These are phyloP conservation scores for Mizuhopecten yessoensis DNA, from an alignment of 1,140 invertebrate genomes.

Conservation along the genomic window DNA sequence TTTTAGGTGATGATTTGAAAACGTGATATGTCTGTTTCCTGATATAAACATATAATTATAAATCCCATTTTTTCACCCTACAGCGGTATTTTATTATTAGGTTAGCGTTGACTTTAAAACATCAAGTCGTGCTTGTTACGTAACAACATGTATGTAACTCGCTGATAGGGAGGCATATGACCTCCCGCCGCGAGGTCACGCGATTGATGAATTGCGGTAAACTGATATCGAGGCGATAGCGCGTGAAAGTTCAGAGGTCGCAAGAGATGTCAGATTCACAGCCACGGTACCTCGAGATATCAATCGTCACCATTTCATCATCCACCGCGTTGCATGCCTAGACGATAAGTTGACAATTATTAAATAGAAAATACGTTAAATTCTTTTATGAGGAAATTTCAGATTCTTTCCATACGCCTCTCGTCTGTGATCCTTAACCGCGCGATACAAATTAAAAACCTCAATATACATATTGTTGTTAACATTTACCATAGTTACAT, in stretches of 20 bases:
- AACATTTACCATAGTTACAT: no score
- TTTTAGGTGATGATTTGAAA: no score
- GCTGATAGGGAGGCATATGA: slow-evolving; percentile 24
- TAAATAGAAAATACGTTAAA: neutral
- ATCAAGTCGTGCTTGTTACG: neutral
- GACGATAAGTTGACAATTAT: slow-evolving; percentile 32
- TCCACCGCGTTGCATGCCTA: neutral
- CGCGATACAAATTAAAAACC: no score
- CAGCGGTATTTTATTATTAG: neutral
- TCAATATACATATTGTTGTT: no score
- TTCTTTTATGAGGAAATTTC: neutral
- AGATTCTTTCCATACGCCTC: no score
- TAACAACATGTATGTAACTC: slow-evolving; percentile 18
- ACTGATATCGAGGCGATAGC: neutral
- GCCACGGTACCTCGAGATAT: neutral
- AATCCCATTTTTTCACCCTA: neutral
- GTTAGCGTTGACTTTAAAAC: neutral
- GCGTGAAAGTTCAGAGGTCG: neutral
- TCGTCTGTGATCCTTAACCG: no score
- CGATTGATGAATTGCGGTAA: slow-evolving; percentile 10
- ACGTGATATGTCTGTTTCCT: no score
- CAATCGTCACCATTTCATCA: neutral
- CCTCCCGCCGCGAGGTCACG: neutral
- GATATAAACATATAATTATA: neutral
- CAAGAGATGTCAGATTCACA: slow-evolving; percentile 11